Conservation (phyloP, 2,797 vertebrate genomes). For the Molossus molossus region DNA sequence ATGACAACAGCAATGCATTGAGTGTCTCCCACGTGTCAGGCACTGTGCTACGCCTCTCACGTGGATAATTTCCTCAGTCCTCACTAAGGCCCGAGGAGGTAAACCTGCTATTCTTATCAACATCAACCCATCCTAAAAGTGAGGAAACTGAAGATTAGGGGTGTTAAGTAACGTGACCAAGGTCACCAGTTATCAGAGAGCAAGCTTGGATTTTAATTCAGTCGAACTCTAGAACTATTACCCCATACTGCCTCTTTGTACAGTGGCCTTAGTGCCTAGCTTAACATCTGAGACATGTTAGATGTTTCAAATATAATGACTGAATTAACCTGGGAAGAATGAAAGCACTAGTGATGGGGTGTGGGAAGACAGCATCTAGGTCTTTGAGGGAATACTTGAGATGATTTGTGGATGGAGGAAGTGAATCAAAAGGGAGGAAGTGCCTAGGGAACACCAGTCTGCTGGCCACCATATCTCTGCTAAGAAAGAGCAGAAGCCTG, state of each 20-base stretch:
- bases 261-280: not conserved
- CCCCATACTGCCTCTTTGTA: not conserved
- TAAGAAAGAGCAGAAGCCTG: not conserved
- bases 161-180: not conserved
- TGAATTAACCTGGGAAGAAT: not conserved
- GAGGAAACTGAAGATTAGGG: not conserved
- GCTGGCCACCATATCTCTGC: not conserved
- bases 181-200: not conserved
- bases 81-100: not conserved
- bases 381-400: not conserved
- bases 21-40: not conserved
- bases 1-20: not conserved
- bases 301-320: not conserved
- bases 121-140: not conserved
- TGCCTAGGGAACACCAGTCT: not conserved
- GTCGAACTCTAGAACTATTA: not conserved
- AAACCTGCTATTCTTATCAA: not conserved
- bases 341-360: not conserved
- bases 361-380: not conserved
- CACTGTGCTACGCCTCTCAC: not conserved
- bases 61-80: not conserved
- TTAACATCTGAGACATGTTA: not conserved
- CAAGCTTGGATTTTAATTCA: constrained; percentile 14
- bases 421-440: not conserved
- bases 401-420: not conserved